Base-by-base conservation (phyloP, 2,888 invertebrate genomes). In the Oxystoma pomonae region DNA sequence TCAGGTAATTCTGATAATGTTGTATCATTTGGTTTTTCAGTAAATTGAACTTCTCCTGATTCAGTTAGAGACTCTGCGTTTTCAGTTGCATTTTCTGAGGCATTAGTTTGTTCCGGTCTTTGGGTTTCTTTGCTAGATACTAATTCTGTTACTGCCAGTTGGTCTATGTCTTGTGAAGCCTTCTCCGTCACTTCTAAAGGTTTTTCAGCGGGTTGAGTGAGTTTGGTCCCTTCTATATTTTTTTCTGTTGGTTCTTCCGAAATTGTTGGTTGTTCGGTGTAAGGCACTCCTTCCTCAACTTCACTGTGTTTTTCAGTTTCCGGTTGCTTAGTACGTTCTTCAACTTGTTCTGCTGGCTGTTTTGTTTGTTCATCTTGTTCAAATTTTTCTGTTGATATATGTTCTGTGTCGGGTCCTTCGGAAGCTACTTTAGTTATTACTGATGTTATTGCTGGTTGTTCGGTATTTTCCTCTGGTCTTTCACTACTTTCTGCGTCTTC, bases 301-400 rank as follows among this genome's bases (percentile, higher is more conserved):
- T 65, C 20, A 35, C 57, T 78, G 77, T n/a, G n/a, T n/a, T n/a
- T 60, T n/a, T 19, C 22, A n/a, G 19, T 53, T 64, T 64, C 67
- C 50, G 67, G 60, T 16, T 49, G 55, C 63, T 70, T 70, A 56
- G 60, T 62, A 50, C 59, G 59, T n/a, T 61, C 50, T 19, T 69
- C 65, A 56, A 67, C 51, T 65, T 63, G 53, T 59, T 68, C 67
- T 50, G 55, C 49, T n/a, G 58, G 35, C 22, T 19, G 21, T 21
- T 60, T 52, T 18, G 51, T 49, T 56, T 18, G n/a, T 52, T 2
- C 21, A 9, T 58, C 58, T 19, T 51, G n/a, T 57, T 58, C 60
- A 50, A 50, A 50, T n/a, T 35, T 35, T 35, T 35, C 35, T 35
- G 35, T 35, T 12, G 12, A 12, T 3, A 12, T 3, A 3, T 35